A percentile compares a stretch with the other conserved stretches of the same genome.
phyloP scores from a whole-genome alignment of 2,113 vertebrate genomes.

The Rhea americana region DNA sequence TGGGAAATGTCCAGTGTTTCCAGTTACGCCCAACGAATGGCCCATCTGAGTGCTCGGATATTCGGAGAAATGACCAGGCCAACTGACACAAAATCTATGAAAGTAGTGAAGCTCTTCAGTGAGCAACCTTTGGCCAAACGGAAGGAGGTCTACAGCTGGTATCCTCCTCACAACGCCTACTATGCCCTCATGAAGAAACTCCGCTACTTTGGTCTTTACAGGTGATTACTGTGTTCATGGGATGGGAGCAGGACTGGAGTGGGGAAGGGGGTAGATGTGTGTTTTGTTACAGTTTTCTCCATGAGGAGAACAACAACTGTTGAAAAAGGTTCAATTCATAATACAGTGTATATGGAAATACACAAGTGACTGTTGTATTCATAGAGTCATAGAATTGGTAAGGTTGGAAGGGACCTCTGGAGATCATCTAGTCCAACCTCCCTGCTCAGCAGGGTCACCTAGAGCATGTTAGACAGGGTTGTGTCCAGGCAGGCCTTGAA shows the following conservation, averaged over 20 bases:
- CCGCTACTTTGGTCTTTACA: conserved; percentile 91
- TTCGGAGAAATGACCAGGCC: conserved; percentile 88
- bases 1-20: conserved; percentile 84
- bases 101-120: conserved; percentile 89
- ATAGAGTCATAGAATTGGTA: no score
- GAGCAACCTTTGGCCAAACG: conserved; percentile 86
- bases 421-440: no score
- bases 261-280: neutral
- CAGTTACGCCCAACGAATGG: conserved; percentile 89
- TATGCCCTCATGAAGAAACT: conserved; percentile 87
- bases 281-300: neutral
- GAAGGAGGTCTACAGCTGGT: conserved; percentile 91
- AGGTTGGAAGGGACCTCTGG: no score
- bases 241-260: neutral
- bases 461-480: no score
- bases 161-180: conserved; percentile 91
- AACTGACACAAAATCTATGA: conserved; percentile 90
- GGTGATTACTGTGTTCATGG: conserved; percentile 67
- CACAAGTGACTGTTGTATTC: neutral
- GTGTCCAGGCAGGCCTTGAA: no score
- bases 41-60: conserved; percentile 89
- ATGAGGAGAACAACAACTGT: neutral
- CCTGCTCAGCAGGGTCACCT: no score
- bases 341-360: neutral
- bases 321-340: neutral